phyloP scores from a whole-genome alignment of 2,113 vertebrate genomes.

The Sphaerodactylus townsendi region DNA sequence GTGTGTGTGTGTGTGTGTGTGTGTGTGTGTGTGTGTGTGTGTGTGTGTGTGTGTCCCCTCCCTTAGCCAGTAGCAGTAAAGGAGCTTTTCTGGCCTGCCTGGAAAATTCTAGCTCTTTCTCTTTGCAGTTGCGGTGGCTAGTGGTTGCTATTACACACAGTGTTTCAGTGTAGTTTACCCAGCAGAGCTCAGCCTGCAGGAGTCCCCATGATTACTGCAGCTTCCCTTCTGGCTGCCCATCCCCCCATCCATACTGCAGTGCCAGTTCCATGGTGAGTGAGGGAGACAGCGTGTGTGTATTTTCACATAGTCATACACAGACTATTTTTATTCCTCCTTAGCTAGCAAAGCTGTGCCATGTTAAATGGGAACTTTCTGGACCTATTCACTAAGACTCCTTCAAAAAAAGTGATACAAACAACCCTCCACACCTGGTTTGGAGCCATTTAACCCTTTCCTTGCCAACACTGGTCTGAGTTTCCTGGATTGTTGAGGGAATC shows the following conservation, averaged over 20 bases:
- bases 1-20: too few species aligned
- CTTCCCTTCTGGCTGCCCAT: slow-evolving; percentile 11
- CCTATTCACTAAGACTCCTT: neutral
- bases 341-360: neutral
- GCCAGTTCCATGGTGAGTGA: slow-evolving; percentile 17
- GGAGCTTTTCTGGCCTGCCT: neutral
- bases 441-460: slow-evolving; percentile 42
- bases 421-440: neutral
- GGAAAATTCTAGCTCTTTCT: slow-evolving; percentile 25
- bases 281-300: neutral
- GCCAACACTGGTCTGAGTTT: neutral
- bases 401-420: neutral
- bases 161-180: neutral
- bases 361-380: neutral
- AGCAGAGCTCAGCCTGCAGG: slow-evolving; percentile 20
- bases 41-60: neutral
- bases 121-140: neutral
- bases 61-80: neutral
- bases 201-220: slow-evolving; percentile 30
- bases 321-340: neutral
- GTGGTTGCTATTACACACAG: slow-evolving; percentile 12
- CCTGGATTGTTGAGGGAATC: neutral
- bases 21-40: too few species aligned
- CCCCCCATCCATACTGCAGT: neutral
- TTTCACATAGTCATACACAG: neutral